Percentiles rank a stretch among this genome's conserved stretches.
These are phyloP conservation scores for Plebejus anna DNA, from an alignment of 2,888 invertebrate species.

Conservation along the genomic window DNA sequence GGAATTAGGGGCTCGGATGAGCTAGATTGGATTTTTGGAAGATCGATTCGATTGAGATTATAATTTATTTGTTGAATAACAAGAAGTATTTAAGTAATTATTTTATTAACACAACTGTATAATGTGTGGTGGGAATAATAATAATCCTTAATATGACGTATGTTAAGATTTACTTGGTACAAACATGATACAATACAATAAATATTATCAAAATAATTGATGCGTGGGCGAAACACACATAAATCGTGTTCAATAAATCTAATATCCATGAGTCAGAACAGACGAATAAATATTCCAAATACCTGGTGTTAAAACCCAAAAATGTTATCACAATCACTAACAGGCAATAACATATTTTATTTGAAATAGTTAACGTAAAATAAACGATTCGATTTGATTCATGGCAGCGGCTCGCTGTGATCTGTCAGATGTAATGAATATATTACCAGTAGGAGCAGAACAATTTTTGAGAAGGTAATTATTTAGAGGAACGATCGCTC, in stretches of 20 bases:
- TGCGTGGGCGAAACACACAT: constrained; percentile 18
- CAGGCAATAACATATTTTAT: constrained; percentile 58
- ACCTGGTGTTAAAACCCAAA: constrained; percentile 49
- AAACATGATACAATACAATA: constrained; percentile 41
- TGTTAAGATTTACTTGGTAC: neutral
- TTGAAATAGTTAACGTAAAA: constrained; percentile 13
- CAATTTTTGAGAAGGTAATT: constrained; percentile 76
- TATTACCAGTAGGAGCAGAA: constrained; percentile 75
- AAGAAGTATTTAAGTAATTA: neutral
- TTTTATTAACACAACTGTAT: neutral
- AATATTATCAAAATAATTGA: constrained; percentile 37
- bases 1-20: constrained; percentile 32
- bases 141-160: no score
- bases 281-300: constrained; percentile 54
- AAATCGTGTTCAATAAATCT: constrained; percentile 40
- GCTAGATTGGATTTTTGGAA: constrained; percentile 32
- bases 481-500: constrained; percentile 74
- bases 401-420: constrained; percentile 71
- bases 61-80: constrained; percentile 4
- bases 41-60: constrained; percentile 27
- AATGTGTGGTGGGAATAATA: no score
- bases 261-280: constrained; percentile 54
- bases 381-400: constrained; percentile 50
- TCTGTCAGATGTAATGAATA: constrained; percentile 76
- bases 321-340: constrained; percentile 54